Evolutionary conservation across 2,888 invertebrate genomes (phyloP).

Genomic region (Imbricaverruca yamaguchii): DNA sequence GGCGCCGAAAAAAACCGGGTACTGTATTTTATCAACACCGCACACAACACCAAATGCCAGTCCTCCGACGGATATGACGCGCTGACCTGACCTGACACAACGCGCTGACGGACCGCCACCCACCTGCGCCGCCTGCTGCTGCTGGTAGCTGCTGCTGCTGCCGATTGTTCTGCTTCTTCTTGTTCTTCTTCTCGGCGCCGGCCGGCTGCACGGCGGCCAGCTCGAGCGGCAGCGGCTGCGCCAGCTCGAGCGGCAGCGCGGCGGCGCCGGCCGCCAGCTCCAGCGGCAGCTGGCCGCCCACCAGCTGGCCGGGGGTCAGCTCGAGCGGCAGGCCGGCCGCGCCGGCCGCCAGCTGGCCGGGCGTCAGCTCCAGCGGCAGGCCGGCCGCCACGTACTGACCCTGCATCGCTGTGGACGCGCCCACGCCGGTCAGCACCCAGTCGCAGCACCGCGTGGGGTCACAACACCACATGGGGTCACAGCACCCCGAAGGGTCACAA

Average conservation of each 20-base stretch:
- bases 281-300: conserved; percentile 31
- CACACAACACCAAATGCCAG: no score
- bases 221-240: conserved; percentile 26
- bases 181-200: conserved; percentile 40
- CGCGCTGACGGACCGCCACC: no score
- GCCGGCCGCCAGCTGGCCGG: conserved; percentile 39
- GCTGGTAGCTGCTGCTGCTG: conserved; percentile 30
- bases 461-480: no score
- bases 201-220: conserved; percentile 18
- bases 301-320: conserved; percentile 38
- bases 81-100: no score
- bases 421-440: no score
- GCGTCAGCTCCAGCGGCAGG: conserved; percentile 30
- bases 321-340: conserved; percentile 20
- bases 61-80: no score
- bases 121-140: conserved; percentile 37
- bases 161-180: conserved; percentile 35
- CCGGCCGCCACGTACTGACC: conserved; percentile 32
- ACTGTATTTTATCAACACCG: no score
- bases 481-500: no score
- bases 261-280: conserved; percentile 35
- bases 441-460: no score
- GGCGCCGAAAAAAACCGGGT: no score
- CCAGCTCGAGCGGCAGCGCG: conserved; percentile 36
- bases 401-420: conserved; percentile 38